Conservation (phyloP, 2,888 invertebrate species). For the Scotopteryx bipunctaria region DNA sequence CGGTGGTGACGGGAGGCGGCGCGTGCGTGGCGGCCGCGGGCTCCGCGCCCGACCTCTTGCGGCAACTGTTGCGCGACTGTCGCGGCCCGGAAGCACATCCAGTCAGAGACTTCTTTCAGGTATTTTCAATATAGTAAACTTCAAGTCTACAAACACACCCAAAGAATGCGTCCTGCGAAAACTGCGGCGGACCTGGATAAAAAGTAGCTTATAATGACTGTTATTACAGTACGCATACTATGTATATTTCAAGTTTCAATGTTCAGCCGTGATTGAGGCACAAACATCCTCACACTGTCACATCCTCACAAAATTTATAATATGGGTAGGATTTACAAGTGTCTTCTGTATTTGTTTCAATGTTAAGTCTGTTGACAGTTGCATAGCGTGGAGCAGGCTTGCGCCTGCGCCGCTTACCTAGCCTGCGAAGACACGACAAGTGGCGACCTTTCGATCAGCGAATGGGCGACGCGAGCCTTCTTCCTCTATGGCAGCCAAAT, state of each 20-base stretch:
- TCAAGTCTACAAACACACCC: too few species aligned
- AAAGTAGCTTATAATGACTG: too few species aligned
- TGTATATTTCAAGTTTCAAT: too few species aligned
- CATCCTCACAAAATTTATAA: too few species aligned
- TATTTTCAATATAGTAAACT: constrained; percentile 45
- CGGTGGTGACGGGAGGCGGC: constrained; percentile 94
- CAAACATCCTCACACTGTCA: too few species aligned
- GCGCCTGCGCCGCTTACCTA: constrained; percentile 92
- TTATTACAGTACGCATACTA: too few species aligned
- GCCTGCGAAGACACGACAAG: constrained; percentile 86
- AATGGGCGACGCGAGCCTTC: constrained; percentile 96
- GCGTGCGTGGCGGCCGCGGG: constrained; percentile 92
- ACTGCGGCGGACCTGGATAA: too few species aligned
- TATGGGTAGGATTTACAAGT: too few species aligned
- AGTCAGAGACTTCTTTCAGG: constrained; percentile 92
- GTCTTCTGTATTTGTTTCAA: background rate
- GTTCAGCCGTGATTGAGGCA: too few species aligned
- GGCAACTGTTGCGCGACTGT: constrained; percentile 90
- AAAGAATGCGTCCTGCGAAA: too few species aligned
- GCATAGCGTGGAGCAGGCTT: constrained; percentile 93
- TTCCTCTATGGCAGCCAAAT: constrained; percentile 95
- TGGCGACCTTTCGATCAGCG: constrained; percentile 85
- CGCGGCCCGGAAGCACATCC: constrained; percentile 94
- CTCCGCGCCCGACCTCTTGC: constrained; percentile 94
- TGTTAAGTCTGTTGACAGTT: constrained; percentile 58